These are phyloP conservation scores for Medauroidea extradentata DNA, from an alignment of 1,140 invertebrate species.

Conservation along the genomic window DNA sequence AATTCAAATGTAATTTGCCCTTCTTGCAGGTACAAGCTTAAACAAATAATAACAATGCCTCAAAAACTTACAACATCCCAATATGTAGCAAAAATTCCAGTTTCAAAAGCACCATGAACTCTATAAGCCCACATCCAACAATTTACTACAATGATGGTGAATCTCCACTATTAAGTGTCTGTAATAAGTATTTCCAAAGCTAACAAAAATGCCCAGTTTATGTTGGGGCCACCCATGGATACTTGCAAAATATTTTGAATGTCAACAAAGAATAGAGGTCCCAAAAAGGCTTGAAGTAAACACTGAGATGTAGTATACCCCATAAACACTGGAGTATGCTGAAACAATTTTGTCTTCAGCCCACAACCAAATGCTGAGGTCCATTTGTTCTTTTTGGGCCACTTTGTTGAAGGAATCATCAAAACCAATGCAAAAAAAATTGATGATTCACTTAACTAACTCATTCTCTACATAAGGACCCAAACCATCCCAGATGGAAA, in stretches of 20 bases:
- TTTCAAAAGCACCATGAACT: slow-evolving; percentile 20
- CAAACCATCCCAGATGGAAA: too few relatives aligned
- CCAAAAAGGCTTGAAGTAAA: slow-evolving; percentile 14
- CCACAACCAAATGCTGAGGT: too few relatives aligned
- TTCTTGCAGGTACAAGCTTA: slow-evolving; percentile 7
- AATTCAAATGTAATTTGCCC: slow-evolving; percentile 6
- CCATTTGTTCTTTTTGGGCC: too few relatives aligned
- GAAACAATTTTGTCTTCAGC: slow-evolving; percentile 13
- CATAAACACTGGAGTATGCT: slow-evolving; percentile 21
- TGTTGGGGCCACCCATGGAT: slow-evolving; percentile 19
- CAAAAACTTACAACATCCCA: slow-evolving; percentile 2
- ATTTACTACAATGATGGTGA: slow-evolving; percentile 13
- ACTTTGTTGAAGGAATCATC: too few relatives aligned
- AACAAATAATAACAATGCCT: slow-evolving; percentile 15
- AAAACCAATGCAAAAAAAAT: too few relatives aligned
- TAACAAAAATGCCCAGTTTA: slow-evolving; percentile 13
- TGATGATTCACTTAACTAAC: too few relatives aligned
- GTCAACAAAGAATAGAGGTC: slow-evolving; percentile 2
- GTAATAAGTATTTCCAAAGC: too few relatives aligned
- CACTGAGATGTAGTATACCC: slow-evolving; percentile 12
- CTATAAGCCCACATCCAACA: slow-evolving; percentile 21
- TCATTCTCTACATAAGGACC: too few relatives aligned
- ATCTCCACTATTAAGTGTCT: background rate
- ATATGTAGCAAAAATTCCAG: background rate
- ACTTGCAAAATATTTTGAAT: slow-evolving; percentile 8